phyloP scores from a whole-genome alignment of 2,888 invertebrate genomes.

The Cephus pygmeus region DNA sequence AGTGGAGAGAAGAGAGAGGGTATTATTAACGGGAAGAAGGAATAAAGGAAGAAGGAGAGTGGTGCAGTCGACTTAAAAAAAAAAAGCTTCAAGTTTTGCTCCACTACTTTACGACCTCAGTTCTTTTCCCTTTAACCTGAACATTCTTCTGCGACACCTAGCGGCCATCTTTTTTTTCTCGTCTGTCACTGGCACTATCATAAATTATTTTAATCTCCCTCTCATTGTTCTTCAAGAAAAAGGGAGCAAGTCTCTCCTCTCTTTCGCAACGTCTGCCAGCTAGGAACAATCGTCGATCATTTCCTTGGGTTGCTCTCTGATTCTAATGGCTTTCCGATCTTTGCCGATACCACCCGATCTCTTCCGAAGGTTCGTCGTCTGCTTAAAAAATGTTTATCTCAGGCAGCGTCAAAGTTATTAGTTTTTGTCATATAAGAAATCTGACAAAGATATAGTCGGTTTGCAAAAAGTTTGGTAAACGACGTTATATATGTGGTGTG shows the following conservation, averaged over 20 bases:
- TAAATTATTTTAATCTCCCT: slow-evolving; percentile 18
- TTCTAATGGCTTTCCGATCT: background rate
- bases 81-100: background rate
- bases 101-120: background rate
- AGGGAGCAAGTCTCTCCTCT: background rate
- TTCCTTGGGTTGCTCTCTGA: background rate
- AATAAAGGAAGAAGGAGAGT: background rate
- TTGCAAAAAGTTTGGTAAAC: background rate
- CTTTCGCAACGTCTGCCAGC: background rate
- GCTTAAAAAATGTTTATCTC: background rate
- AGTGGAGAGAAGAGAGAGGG: background rate
- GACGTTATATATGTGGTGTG: no score
- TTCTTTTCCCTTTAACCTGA: background rate
- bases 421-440: background rate
- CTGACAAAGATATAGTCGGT: background rate
- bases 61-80: background rate
- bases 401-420: no score
- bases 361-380: background rate
- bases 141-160: background rate
- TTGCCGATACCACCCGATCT: background rate
- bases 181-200: background rate
- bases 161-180: background rate
- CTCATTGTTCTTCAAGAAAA: slow-evolving; percentile 15
- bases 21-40: background rate
- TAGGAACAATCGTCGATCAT: background rate